These are phyloP conservation scores for Dorcus parallelipipedus DNA, from an alignment of 2,888 invertebrate species.

Conservation along the genomic window DNA sequence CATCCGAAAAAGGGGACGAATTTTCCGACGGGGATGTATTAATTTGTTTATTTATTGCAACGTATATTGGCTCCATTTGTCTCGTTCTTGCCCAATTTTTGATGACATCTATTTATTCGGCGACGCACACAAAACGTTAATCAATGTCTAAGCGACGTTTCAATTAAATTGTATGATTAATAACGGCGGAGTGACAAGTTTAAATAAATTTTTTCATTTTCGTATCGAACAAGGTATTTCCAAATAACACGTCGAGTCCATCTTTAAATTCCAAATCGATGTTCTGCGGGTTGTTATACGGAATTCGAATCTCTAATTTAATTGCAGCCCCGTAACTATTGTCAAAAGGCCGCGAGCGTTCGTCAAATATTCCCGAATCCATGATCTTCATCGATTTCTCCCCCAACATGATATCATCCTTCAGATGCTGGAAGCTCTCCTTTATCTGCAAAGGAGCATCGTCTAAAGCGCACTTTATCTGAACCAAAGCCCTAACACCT, in stretches of 20 bases:
- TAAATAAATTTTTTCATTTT: too few relatives aligned
- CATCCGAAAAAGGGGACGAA: too few relatives aligned
- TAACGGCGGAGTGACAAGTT: too few relatives aligned
- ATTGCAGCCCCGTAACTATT: constrained; percentile 7
- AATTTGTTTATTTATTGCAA: too few relatives aligned
- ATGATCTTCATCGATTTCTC: constrained; percentile 11
- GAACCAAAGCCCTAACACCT: constrained; percentile 11
- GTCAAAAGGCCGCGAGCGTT: not conserved
- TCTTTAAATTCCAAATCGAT: constrained; percentile 15
- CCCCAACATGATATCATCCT: constrained; percentile 10
- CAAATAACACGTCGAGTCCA: constrained; percentile 5
- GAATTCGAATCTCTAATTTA: constrained; percentile 14
- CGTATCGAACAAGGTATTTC: not conserved
- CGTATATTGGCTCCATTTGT: too few relatives aligned
- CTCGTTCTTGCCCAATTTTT: too few relatives aligned
- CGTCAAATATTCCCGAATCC: constrained; percentile 1
- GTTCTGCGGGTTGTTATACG: constrained; percentile 14
- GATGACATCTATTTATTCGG: too few relatives aligned
- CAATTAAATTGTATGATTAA: too few relatives aligned
- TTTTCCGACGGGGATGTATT: too few relatives aligned
- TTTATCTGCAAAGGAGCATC: constrained; percentile 15
- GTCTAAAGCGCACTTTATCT: constrained; percentile 13
- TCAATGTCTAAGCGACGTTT: too few relatives aligned
- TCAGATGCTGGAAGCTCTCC: constrained; percentile 8
- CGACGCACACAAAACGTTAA: too few relatives aligned